These are phyloP conservation scores for Melinaea menophilus DNA, from an alignment of 2,888 invertebrate genomes.

Conservation along the genomic window DNA sequence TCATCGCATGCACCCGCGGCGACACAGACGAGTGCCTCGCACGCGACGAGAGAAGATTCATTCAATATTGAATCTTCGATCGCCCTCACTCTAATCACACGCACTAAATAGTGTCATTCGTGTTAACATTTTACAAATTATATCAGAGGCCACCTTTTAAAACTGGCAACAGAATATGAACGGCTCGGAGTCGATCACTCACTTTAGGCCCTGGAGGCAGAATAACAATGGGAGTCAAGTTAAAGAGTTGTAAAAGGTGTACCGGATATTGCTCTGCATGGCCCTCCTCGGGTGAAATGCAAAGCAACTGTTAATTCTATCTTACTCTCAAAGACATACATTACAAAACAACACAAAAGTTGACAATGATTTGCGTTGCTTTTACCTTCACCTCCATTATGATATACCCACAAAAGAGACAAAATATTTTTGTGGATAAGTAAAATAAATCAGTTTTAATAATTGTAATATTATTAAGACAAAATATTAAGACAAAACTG, in stretches of 20 bases:
- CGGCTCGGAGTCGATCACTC: too few relatives aligned
- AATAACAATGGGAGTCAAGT: conserved; percentile 31
- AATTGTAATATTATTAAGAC: not conserved
- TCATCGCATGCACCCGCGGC: conserved; percentile 62
- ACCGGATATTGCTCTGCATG: conserved; percentile 29
- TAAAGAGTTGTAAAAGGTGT: not conserved
- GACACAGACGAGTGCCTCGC: conserved; percentile 42
- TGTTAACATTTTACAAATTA: conserved; percentile 47
- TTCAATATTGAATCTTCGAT: conserved; percentile 34
- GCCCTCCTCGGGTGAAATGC: conserved; percentile 41
- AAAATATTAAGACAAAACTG: conserved; percentile 25
- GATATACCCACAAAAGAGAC: conserved; percentile 39
- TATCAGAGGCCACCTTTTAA: conserved; percentile 14
- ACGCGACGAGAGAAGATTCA: conserved; percentile 45
- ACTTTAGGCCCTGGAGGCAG: conserved; percentile 11
- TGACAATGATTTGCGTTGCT: conserved; percentile 40
- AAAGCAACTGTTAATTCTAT: conserved; percentile 43
- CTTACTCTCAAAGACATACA: conserved; percentile 57
- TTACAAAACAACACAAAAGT: conserved; percentile 46
- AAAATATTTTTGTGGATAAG: conserved; percentile 18
- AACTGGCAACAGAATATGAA: not conserved
- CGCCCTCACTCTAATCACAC: conserved; percentile 58
- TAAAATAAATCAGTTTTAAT: conserved; percentile 32
- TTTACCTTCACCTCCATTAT: conserved; percentile 60
- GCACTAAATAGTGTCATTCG: conserved; percentile 68